phyloP scores from a whole-genome alignment of 2,797 vertebrate genomes.

The Halcyon leucocephala region DNA sequence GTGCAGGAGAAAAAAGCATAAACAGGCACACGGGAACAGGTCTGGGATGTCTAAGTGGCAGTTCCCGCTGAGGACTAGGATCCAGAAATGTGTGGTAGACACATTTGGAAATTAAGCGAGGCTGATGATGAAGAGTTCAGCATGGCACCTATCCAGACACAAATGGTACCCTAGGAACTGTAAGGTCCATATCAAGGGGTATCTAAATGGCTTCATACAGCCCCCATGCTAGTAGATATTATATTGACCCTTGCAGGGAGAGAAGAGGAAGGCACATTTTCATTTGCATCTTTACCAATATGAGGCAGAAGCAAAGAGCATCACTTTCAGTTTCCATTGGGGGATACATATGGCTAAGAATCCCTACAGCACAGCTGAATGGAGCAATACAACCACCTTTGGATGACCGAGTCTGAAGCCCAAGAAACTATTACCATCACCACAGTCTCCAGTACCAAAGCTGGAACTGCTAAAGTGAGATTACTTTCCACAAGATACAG shows the following conservation, averaged over 20 bases:
- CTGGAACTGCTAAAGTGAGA: background rate
- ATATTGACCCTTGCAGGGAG: background rate
- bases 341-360: background rate
- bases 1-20: background rate
- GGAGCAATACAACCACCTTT: background rate
- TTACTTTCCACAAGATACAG: background rate
- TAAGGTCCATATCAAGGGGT: background rate
- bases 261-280: background rate
- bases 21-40: accelerated
- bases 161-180: background rate
- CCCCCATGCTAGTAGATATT: background rate
- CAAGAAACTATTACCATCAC: background rate
- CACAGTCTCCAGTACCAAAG: background rate
- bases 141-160: background rate
- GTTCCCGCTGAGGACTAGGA: background rate
- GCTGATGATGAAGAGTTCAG: background rate
- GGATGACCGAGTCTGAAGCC: background rate
- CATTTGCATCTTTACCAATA: background rate
- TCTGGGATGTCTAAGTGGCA: background rate
- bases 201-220: background rate
- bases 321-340: too few species aligned
- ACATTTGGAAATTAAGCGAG: background rate
- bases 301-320: background rate
- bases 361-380: background rate
- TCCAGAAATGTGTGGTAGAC: background rate